Base-by-base conservation (phyloP, 2,797 vertebrate genomes). In the Lutjanus argentimaculatus region DNA sequence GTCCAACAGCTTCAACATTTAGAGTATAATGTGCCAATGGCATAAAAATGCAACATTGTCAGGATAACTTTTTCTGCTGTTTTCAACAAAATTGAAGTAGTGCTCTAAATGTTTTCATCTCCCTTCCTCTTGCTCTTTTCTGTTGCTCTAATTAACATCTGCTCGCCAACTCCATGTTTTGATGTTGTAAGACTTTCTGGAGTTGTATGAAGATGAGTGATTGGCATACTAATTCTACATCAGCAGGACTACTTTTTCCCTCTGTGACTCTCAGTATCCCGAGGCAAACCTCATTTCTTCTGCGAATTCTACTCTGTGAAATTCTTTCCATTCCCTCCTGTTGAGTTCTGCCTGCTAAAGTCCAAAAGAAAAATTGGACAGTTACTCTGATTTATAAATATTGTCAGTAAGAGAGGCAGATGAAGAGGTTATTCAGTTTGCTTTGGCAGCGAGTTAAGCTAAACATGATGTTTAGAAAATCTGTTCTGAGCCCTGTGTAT, bases 221-320 rank as follows among this genome's bases (percentile, higher is more conserved):
- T 17, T 72, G 53, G 21, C 45, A 53, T 73, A 61, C 56, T 72
- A 61, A 53, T 80, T 73, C 70, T 49, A 15, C 51, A 68, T 69
- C 43, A 43, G 7, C 4, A 1, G 12, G 25, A 22, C 11, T 25
- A 16, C 2, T 17, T 68, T 40, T 30, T 6, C 3, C 17, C 3
- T 12, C 21, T 57, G 19, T 36, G 52, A 49, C 30, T 51, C 49
- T 69, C 61, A 61, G 45, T 59, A 53, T 79, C 46, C 68, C 1
- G 6, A 58, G 53, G 62, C 45, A 57, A 65, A 57, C 2, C 43
- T 25, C 8, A 65, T 30, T 40, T 70, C 6, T 65, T 30, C 30
- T 11, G 17, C 62, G 25, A 53, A 51, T 49, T 66, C 42, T 58
- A 19, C 55, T 22, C 19, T 66, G 25, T 48, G 16, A 59, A 75